Conservation (phyloP, 53 echinoderm and acorn worm species). For the Mesocentrotus franciscanus region DNA sequence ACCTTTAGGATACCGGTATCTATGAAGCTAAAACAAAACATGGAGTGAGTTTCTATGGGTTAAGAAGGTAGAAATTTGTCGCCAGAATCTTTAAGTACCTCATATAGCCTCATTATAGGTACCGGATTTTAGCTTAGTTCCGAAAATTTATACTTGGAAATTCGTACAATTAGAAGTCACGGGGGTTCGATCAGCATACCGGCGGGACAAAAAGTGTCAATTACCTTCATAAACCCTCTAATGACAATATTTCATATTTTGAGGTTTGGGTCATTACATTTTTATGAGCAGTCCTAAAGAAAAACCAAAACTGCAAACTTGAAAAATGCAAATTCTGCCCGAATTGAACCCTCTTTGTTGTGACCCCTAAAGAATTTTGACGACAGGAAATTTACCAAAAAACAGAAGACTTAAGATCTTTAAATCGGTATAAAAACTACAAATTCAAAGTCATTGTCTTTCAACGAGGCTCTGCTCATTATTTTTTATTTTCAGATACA, state of each 20-base stretch:
- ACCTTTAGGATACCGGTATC: background rate
- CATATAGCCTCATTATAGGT: background rate
- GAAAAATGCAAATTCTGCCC: too few species aligned
- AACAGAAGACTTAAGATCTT: background rate
- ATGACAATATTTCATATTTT: too few species aligned
- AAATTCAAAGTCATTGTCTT: background rate
- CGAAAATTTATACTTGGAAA: slow-evolving; percentile 12
- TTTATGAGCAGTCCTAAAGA: too few species aligned
- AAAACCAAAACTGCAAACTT: too few species aligned
- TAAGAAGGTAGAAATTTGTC: background rate
- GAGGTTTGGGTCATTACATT: too few species aligned
- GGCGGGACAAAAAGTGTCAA: too few species aligned
- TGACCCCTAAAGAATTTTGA: background rate
- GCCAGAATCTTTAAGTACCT: background rate
- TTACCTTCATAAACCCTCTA: too few species aligned
- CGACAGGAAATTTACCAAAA: background rate
- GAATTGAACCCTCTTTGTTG: background rate
- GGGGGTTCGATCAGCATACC: background rate
- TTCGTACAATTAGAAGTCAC: slow-evolving; percentile 1
- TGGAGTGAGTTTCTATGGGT: background rate
- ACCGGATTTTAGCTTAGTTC: background rate
- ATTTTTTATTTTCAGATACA: background rate
- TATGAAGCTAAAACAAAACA: background rate
- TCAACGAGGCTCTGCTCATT: background rate
- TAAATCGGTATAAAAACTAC: too few species aligned